phyloP scores from a whole-genome alignment of 2,113 vertebrate species.

The Catharus fuscescens region DNA sequence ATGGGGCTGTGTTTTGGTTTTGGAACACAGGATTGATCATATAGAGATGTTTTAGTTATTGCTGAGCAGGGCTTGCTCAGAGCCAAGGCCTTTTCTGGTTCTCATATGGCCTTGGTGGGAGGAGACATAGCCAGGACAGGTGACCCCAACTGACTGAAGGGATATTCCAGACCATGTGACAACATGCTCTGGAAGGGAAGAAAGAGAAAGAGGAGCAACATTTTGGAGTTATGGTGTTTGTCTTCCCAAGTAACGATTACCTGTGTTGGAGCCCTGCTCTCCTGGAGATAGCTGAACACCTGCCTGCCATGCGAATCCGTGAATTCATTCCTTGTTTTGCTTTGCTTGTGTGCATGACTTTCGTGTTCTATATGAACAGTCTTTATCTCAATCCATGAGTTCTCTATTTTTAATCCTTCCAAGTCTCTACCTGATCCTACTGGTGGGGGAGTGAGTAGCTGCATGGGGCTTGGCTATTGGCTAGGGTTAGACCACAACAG shows the following conservation, averaged over 20 bases:
- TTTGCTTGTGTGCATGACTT: neutral
- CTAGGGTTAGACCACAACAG: neutral
- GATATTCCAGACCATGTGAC: neutral
- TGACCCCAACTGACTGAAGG: neutral
- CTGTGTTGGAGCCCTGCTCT: fast-evolving
- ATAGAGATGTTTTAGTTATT: neutral
- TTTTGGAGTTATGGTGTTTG: neutral
- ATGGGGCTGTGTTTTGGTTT: neutral
- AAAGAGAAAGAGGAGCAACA: neutral
- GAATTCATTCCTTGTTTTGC: neutral
- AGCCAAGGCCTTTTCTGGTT: neutral
- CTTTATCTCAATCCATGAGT: neutral
- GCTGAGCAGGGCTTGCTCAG: neutral
- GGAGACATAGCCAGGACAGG: neutral
- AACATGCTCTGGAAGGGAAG: neutral
- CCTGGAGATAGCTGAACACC: neutral
- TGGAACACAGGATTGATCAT: neutral
- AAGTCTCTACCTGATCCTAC: fast-evolving
- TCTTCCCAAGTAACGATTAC: neutral
- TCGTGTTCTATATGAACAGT: neutral
- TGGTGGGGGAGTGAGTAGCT: neutral
- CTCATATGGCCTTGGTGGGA: fast-evolving
- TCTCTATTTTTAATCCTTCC: neutral
- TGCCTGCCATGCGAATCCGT: neutral
- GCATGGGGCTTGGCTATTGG: neutral